A percentile compares a stretch with the other conserved stretches of the same genome.
phyloP scores from a whole-genome alignment of 2,888 invertebrate species.

The Hoplodrina ambigua region DNA sequence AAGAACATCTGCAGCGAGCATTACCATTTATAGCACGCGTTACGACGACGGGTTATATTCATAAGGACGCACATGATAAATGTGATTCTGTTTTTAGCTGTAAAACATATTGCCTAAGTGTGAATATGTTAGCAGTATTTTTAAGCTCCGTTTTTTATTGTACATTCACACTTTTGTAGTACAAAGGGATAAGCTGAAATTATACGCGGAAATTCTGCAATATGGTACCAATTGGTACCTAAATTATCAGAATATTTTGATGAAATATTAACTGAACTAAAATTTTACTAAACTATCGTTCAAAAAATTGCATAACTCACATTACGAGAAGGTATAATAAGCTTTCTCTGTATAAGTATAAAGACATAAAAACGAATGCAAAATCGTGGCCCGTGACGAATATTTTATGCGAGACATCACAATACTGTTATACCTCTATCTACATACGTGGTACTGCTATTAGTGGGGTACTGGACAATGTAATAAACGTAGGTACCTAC shows the following conservation, averaged over 20 bases:
- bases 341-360: constrained; percentile 83
- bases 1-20: constrained; percentile 40
- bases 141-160: neutral
- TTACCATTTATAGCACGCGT: constrained; percentile 51
- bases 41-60: constrained; percentile 7
- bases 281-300: constrained; percentile 38
- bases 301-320: constrained; percentile 73
- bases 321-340: constrained; percentile 73
- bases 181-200: neutral
- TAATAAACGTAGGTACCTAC: constrained; percentile 38
- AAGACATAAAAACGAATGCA: constrained; percentile 76
- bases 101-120: neutral
- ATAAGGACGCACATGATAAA: constrained; percentile 30
- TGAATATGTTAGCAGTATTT: neutral
- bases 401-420: constrained; percentile 75
- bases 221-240: neutral
- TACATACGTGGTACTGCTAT: constrained; percentile 49
- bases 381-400: constrained; percentile 82
- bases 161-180: neutral
- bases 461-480: constrained; percentile 43
- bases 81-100: constrained; percentile 10
- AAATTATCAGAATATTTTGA: neutral
- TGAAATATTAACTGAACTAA: neutral
- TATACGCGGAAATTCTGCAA: neutral
- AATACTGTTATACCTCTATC: constrained; percentile 62